Base-by-base conservation (phyloP, 2,888 invertebrate genomes). In the Drosophila phalerata region DNA sequence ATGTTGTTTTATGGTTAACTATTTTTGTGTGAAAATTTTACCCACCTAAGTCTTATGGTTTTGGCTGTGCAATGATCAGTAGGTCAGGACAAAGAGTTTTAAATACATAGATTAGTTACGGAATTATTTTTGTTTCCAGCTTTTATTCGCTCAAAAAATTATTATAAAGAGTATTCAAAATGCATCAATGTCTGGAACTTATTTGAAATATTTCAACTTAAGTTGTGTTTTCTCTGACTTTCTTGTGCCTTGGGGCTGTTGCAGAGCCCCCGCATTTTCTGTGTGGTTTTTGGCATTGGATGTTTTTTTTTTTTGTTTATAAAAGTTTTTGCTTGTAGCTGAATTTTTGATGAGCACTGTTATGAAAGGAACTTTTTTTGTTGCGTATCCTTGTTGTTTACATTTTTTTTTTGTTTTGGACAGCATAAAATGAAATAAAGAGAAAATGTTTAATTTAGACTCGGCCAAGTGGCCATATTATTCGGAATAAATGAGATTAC, bases 301-400 rank as follows among this genome's bases (percentile, higher is more conserved):
- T 73, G 69, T 79, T 65, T 56, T 22, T 73, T 70, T 79, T 65
- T 56, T 22, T 25, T 37, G 8, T 57, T 57, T 69, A 52, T 73
- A 89, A 86, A 89, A 85, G 81, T 83, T 89, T 85, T 88, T 86
- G 81, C 87, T 84, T 89, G 88, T 81, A 73, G 69, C 76, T 73
- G 55, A 78, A 87, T 63, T 74, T 88, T 86, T 86, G 85, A 89
- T 88, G 90, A 73, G 86, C 71, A 45, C 48, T 79, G 70, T 83
- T 88, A 81, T 85, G 75, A 81, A 85, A 69, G 57, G 52, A 73
- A 73, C 60, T 75, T 80, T 80, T 78, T 74, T 71, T 58, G 55
- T 62, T 42, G 62, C 28, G 32, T 38, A 60, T 53, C 17, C 28
- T 28, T 28, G 28, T 28, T 28, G 28, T 8, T 28, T 28, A 6